phyloP scores from a whole-genome alignment of 1,140 invertebrate species.

The Calliphora vicina region DNA sequence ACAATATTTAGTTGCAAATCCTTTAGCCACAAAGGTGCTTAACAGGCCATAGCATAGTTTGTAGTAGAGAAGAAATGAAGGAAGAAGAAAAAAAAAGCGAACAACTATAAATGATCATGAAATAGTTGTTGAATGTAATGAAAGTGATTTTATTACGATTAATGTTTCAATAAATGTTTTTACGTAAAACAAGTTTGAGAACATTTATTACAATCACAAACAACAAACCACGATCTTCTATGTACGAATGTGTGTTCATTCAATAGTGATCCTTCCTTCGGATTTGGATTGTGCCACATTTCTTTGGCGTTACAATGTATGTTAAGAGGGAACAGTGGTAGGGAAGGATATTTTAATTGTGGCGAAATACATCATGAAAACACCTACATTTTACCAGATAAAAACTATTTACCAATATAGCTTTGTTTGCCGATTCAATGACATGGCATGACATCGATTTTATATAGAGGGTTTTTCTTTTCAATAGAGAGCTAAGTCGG shows the following conservation, averaged over 20 bases:
- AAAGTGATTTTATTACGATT: slow-evolving; percentile 39
- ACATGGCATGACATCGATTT: no score
- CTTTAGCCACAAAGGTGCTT: not conserved
- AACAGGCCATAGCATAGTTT: not conserved
- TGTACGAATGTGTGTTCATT: no score
- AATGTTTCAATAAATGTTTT: slow-evolving; percentile 38
- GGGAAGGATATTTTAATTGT: not conserved
- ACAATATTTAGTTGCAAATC: not conserved
- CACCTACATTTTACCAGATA: no score
- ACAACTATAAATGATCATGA: slow-evolving; percentile 25
- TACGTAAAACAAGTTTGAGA: slow-evolving; percentile 22
- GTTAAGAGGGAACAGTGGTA: not conserved
- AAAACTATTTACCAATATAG: no score
- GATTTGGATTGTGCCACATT: no score
- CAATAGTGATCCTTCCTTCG: no score
- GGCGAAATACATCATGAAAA: no score
- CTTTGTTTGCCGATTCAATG: no score
- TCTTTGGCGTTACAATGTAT: no score
- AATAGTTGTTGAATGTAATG: slow-evolving; percentile 36
- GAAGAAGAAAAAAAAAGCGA: slow-evolving; percentile 5
- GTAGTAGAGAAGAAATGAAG: not conserved
- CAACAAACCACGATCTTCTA: not conserved
- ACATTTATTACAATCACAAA: slow-evolving; percentile 22
- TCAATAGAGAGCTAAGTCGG: no score
- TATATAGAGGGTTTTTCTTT: no score